phyloP scores from a whole-genome alignment of 1,140 invertebrate species.

The Drosophila trapezifrons region DNA sequence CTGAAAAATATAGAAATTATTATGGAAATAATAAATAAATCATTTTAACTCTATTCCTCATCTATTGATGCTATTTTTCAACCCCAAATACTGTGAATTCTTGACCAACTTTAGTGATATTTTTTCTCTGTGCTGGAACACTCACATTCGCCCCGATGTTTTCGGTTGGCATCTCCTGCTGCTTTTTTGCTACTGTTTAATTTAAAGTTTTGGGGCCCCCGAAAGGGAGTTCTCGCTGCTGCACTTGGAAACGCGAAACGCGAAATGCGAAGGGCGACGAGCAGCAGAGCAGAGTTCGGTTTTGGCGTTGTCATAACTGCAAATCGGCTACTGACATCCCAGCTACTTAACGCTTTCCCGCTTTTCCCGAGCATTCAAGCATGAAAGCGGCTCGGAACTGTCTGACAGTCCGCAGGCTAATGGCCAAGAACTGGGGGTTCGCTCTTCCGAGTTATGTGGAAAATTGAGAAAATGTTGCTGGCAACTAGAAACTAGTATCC shows the following conservation, averaged over 20 bases:
- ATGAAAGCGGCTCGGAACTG: constrained; percentile 63
- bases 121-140: constrained; percentile 14
- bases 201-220: constrained; percentile 44
- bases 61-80: no score
- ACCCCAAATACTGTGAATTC: background rate
- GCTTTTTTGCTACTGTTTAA: constrained; percentile 48
- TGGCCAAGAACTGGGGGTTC: constrained; percentile 12
- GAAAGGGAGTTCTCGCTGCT: constrained; percentile 4
- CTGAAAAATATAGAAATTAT: no score
- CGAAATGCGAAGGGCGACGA: constrained; percentile 6
- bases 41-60: no score
- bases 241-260: constrained; percentile 14
- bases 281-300: constrained; percentile 1
- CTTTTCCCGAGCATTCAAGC: constrained; percentile 36
- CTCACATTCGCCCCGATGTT: constrained; percentile 13
- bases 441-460: constrained; percentile 44
- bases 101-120: background rate
- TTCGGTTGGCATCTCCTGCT: constrained; percentile 17
- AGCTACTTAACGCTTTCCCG: constrained; percentile 43
- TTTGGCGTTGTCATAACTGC: constrained; percentile 62
- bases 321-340: constrained; percentile 66
- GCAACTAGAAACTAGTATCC: constrained; percentile 36
- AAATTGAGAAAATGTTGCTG: constrained; percentile 53
- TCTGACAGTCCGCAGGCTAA: constrained; percentile 27
- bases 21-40: no score